These are phyloP conservation scores for Thaleichthys pacificus DNA, from an alignment of 2,797 vertebrate species.

Conservation along the genomic window DNA sequence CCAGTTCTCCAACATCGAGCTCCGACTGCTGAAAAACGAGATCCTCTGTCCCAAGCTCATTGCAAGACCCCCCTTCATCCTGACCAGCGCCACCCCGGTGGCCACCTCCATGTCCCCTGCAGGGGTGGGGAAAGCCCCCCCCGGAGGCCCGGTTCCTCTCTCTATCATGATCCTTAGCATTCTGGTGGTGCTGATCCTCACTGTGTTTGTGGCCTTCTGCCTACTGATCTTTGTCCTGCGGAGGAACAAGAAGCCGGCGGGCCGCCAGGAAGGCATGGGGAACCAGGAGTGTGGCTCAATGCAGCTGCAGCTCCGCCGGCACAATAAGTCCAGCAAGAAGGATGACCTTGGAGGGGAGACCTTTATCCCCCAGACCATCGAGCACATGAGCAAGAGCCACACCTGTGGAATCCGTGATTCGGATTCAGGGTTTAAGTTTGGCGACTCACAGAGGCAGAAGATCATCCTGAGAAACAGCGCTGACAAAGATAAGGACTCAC, in stretches of 20 bases:
- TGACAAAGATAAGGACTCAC: constrained; percentile 91
- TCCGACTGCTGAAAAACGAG: constrained; percentile 93
- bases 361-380: constrained; percentile 98
- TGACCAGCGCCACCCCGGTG: constrained; percentile 82
- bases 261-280: constrained; percentile 90
- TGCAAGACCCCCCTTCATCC: constrained; percentile 82
- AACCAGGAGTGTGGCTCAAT: constrained; percentile 90
- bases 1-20: constrained; percentile 93
- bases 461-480: constrained; percentile 85
- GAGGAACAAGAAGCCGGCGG: constrained; percentile 91
- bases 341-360: constrained; percentile 88
- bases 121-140: constrained; percentile 89
- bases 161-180: constrained; percentile 98
- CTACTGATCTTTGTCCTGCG: constrained; percentile 94
- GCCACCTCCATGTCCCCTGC: constrained; percentile 82
- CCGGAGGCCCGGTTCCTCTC: constrained; percentile 93
- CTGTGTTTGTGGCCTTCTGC: constrained; percentile 98
- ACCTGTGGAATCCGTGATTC: constrained; percentile 92
- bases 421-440: constrained; percentile 87
- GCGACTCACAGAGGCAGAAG: constrained; percentile 91
- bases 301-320: constrained; percentile 90
- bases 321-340: constrained; percentile 88
- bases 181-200: constrained; percentile 96
- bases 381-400: constrained; percentile 97
- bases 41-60: constrained; percentile 93